phyloP scores from a whole-genome alignment of 1,140 invertebrate species.

The Lanistes nyassanus region DNA sequence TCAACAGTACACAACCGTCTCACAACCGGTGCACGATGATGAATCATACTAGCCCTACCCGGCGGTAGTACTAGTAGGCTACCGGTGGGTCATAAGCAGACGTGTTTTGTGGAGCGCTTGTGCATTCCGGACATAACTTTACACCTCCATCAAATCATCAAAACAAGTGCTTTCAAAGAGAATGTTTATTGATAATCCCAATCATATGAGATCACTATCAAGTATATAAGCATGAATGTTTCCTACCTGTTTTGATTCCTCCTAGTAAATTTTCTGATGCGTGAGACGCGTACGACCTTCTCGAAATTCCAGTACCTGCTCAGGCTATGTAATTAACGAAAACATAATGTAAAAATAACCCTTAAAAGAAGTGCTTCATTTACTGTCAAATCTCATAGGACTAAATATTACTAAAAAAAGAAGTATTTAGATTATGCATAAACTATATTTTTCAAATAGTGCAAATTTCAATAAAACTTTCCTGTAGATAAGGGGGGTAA shows the following conservation, averaged over 20 bases:
- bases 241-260: not conserved
- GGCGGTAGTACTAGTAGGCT: not conserved
- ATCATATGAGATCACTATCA: not conserved
- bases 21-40: not conserved
- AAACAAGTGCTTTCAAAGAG: not conserved
- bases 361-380: not conserved
- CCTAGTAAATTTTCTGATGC: not conserved
- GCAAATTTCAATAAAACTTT: not conserved
- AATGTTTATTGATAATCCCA: not conserved
- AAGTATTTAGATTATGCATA: not conserved
- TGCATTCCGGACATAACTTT: slow-evolving; percentile 4
- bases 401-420: not conserved
- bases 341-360: not conserved
- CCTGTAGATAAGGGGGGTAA: no score
- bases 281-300: slow-evolving; percentile 10
- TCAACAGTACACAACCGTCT: not conserved
- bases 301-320: slow-evolving; percentile 1
- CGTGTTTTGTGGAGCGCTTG: not conserved
- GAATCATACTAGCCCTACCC: not conserved
- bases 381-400: not conserved
- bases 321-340: not conserved
- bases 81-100: slow-evolving; percentile 3
- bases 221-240: not conserved
- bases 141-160: not conserved
- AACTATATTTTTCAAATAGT: not conserved